Percentiles rank a stretch among this genome's conserved stretches.
Evolutionary conservation across 2,797 vertebrate species (phyloP).

Genomic region (Rhinella marina): DNA sequence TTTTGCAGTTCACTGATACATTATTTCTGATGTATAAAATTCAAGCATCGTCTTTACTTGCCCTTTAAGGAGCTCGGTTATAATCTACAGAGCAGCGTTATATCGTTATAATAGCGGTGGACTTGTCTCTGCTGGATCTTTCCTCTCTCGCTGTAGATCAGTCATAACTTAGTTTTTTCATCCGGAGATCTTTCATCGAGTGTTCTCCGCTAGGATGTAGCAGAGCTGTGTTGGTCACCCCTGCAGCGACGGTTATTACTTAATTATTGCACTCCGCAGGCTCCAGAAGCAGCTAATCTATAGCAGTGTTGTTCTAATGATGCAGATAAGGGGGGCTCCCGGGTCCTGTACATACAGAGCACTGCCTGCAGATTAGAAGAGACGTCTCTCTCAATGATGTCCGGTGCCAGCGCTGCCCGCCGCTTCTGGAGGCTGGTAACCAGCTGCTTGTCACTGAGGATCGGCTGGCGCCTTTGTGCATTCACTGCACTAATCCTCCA

Average conservation of each 20-base stretch:
- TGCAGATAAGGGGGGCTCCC: slow-evolving; percentile 66
- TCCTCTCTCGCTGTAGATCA: neutral
- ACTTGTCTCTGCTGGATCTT: neutral
- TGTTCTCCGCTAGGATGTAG: slow-evolving; percentile 67
- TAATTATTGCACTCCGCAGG: slow-evolving; percentile 93
- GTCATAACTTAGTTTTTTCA: neutral
- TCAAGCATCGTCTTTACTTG: neutral
- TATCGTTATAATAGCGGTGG: neutral
- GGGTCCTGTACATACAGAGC: slow-evolving; percentile 65
- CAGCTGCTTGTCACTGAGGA: slow-evolving; percentile 3
- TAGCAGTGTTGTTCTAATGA: slow-evolving; percentile 74
- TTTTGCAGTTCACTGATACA: no score
- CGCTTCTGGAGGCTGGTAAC: slow-evolving; percentile 52
- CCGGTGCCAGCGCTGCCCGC: slow-evolving; percentile 62
- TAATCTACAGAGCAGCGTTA: neutral
- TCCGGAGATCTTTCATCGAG: neutral
- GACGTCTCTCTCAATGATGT: slow-evolving; percentile 66
- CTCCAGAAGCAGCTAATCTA: slow-evolving; percentile 78
- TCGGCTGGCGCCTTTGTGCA: slow-evolving; percentile 1
- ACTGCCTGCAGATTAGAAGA: slow-evolving; percentile 62
- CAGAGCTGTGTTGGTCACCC: slow-evolving; percentile 71
- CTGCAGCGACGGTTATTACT: slow-evolving; percentile 93
- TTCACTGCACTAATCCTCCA: neutral
- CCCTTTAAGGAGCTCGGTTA: neutral
- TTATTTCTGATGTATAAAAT: no score